Conservation (phyloP, 2,797 vertebrate genomes). For the Diplodus sargus region DNA sequence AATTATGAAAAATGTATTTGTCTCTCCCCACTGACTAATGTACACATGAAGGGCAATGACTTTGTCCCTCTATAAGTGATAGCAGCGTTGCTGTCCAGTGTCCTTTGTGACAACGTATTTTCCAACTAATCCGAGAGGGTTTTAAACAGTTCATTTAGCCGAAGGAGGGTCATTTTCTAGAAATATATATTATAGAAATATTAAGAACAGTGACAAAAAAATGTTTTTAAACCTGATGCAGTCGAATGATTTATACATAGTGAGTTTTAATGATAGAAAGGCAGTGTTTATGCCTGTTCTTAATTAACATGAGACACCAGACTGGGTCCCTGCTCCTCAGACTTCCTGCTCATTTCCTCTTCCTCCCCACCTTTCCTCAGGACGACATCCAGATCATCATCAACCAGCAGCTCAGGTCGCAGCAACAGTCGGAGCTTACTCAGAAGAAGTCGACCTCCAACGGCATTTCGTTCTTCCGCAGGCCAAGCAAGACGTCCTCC, state of each 20-base stretch:
- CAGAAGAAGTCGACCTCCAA: slow-evolving; percentile 75
- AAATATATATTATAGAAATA: no score
- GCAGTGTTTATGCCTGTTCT: background rate
- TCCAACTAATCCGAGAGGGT: no score
- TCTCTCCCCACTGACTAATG: no score
- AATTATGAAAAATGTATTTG: no score
- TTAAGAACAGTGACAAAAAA: background rate
- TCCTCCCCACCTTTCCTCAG: slow-evolving; percentile 66
- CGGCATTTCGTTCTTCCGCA: slow-evolving; percentile 76
- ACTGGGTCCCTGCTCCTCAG: background rate
- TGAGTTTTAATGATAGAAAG: slow-evolving; percentile 4
- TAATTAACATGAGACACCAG: background rate
- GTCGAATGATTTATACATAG: background rate
- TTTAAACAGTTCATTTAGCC: no score
- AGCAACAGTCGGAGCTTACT: slow-evolving; percentile 80
- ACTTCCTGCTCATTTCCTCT: slow-evolving; percentile 28
- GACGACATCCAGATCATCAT: slow-evolving; percentile 89
- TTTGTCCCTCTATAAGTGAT: no score
- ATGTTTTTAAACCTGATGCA: background rate
- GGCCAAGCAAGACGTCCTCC: slow-evolving; percentile 59
- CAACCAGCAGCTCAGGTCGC: slow-evolving; percentile 84
- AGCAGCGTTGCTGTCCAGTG: no score
- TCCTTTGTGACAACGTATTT: no score
- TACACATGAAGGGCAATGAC: no score
- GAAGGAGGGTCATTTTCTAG: no score